Conservation (phyloP, 2,113 vertebrate genomes). For the Puffinus mauretanicus region DNA sequence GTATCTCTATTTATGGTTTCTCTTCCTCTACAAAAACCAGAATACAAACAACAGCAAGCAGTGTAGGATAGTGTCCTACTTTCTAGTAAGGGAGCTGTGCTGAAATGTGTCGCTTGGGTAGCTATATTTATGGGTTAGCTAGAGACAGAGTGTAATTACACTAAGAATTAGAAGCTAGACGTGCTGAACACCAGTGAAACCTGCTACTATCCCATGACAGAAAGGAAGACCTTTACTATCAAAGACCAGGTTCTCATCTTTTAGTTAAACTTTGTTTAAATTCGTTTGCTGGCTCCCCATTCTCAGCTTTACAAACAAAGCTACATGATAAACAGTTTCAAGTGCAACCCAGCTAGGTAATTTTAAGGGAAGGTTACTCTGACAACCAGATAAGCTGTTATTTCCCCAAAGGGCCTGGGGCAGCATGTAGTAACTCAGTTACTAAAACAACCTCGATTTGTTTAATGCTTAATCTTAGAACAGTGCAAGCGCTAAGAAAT, state of each 20-base stretch:
- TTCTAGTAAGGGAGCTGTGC: neutral
- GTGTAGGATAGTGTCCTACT: slow-evolving; percentile 16
- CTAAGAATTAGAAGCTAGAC: slow-evolving; percentile 14
- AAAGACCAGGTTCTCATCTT: neutral
- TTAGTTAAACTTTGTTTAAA: neutral
- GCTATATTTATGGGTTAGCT: slow-evolving; percentile 10
- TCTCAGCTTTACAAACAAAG: neutral
- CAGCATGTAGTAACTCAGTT: neutral
- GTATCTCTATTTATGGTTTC: neutral
- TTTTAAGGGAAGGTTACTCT: slow-evolving; percentile 17
- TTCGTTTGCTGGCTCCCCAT: fast-evolving
- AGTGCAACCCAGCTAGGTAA: neutral
- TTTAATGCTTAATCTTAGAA: slow-evolving; percentile 42
- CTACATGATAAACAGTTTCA: neutral
- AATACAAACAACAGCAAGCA: neutral
- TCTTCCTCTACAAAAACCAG: neutral
- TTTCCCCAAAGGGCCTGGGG: neutral
- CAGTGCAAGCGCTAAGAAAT: neutral
- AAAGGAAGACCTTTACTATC: neutral
- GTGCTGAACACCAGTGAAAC: neutral
- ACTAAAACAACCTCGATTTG: neutral
- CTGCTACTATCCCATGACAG: neutral
- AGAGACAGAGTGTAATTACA: neutral
- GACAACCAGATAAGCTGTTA: neutral
- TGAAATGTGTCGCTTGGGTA: neutral